Evolutionary conservation across 2,888 invertebrate genomes (phyloP).

Genomic region (Alentia gelatinosa): DNA sequence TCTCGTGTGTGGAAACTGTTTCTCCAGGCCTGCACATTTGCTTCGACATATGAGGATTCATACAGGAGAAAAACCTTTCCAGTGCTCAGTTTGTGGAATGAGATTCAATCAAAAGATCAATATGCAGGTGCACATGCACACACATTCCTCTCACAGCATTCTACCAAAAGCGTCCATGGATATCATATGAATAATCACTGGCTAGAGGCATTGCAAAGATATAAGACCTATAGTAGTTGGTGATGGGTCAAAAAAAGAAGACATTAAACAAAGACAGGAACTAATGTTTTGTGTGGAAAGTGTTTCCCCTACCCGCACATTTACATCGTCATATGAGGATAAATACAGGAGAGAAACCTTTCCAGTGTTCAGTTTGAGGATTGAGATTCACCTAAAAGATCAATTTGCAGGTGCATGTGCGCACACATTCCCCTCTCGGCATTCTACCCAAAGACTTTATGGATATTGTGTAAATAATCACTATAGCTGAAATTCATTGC

Average conservation of each 20-base stretch:
- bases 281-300: no score
- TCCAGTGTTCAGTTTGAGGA: background rate
- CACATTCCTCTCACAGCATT: background rate
- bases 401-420: background rate
- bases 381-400: background rate
- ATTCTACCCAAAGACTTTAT: no score
- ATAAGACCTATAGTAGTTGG: no score
- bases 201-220: no score
- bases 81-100: background rate
- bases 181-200: no score
- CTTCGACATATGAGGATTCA: background rate
- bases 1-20: background rate
- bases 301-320: no score
- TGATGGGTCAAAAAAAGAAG: no score
- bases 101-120: background rate
- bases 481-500: no score
- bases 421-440: no score
- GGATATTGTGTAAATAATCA: no score
- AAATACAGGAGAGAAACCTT: slow-evolving; percentile 37
- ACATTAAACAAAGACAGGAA: no score
- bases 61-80: slow-evolving; percentile 40
- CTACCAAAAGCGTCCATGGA: no score
- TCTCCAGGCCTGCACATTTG: background rate
- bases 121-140: background rate
- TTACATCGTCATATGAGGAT: background rate